Evolutionary conservation across 2,113 vertebrate genomes (phyloP), one percentile per base, ranked within the genome.

Genomic region (Catharus minimus): DNA sequence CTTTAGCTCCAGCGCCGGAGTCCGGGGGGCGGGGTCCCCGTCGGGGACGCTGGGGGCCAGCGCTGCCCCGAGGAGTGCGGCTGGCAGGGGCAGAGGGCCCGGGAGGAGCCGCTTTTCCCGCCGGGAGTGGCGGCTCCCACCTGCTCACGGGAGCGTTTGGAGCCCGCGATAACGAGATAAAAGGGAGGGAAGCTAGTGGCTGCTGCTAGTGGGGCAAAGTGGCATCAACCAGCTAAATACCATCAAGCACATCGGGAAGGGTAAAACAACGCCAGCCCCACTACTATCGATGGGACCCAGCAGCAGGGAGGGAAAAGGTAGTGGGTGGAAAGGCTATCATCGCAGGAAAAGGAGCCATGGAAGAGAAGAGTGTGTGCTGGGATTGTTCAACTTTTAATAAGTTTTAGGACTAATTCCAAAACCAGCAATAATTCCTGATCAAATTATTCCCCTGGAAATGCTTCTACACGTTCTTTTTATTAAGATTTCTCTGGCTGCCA

Each of bases 401-500:
- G 62, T 95, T 92, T 92, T 89, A 95, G 94, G 58, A 88, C 64
- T 89, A 90, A 88, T 90, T 92, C 92, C 94, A 94, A 95, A 89
- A 43, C 21, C 69, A 39, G 86, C 91, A 87, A 88, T 81, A 95
- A 94, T 94, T 94, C 82, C 92, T 72, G 91, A 95, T 92, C 95
- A 94, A 93, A 85, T 92, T 78, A 94, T 96, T 92, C 82, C 52
- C 56, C 83, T 92, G 86, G 94, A 94, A 96, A 89, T 91, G 94
- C 89, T 96, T 73, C 87, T 90, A 91, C 87, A 87, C 82, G 90
- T 86, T 88, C 79, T 91, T 94, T 88, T 94, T 92, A 94, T 93
- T 96, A 95, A 96, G 86, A 92, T 93, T 96, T 89, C 53, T 92
- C 92, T 81, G 86, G 76, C 86, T 95, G 92, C 89, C 94, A 96